Evolutionary conservation across 2,888 invertebrate species (phyloP), one percentile per base, ranked within the genome.

Genomic region (Physocephala rufipes): DNA sequence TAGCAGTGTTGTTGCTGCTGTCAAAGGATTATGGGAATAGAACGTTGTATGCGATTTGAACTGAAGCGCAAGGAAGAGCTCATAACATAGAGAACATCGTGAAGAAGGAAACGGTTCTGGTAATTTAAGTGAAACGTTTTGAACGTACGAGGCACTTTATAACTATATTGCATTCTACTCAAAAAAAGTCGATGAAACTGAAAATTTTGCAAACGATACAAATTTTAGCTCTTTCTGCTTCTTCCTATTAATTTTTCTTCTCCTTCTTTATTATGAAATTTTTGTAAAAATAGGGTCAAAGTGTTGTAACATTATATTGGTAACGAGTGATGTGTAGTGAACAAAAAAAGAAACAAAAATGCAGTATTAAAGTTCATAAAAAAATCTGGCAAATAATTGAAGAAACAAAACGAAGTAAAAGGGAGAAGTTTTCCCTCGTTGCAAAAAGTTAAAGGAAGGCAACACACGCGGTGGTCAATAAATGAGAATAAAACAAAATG

Each of bases 211-310:
- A 43, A 62, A 62, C 45, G 45, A 36, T 43, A 62, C 43, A 43
- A 43, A 21, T 43, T 61, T 62, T 62, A 43, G 16, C 45, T 21
- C 21, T 2, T 12, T 15, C 1, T 43, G 36, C 16, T 61, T n/a
- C n/a, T n/a, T n/a, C n/a, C n/a, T n/a, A n/a, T n/a, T n/a, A n/a
- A n/a, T n/a, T 9, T 36, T 61, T 21, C 30, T 36, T 61, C 19
- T 16, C 36, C 24, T 62, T 62, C 43, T 62, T 55, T 55, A 13
- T 12, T 55, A 55, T 55, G 28, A 55, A 55, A 16, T 55, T 55
- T 62, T 61, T 61, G 36, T 30, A 9, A 19, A 62, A 64, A 64
- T 64, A 15, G 49, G 49, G 64, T 47, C 64, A 64, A 64, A 47
- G 49, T 47, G 51, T 47, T 49, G 64, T n/a, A 2, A 49, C 24